Evolutionary conservation across 2,888 invertebrate genomes (phyloP), one percentile per base, ranked within the genome.

Genomic region (Prosopocoilus inquinatus): DNA sequence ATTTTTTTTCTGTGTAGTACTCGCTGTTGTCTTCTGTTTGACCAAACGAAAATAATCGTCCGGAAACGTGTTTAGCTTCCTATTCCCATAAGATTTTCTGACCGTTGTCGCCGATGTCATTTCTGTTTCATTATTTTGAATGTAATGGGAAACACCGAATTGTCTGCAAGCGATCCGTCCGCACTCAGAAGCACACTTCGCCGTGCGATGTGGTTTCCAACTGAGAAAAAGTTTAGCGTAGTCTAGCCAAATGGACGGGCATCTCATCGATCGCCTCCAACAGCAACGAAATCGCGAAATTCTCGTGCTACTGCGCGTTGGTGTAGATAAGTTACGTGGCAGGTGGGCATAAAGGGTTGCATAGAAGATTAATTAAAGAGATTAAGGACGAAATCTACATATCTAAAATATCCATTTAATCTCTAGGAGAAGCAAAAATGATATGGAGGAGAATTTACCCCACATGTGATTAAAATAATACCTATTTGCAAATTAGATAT

Each of bases 1-100:
- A 63, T 77, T 80, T 67, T 82, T 81, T 69, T 82, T 85, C 50
- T 72, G 70, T 53, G 69, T 61, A 59, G 64, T 67, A 39, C 60
- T 64, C 43, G 79, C 76, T 53, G 75, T 74, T 69, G 78, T 74
- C 66, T 72, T 75, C 63, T 72, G 72, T 69, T 75, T 75, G 54
- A 72, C 70, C 52, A 73, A 61, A 36, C 75, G 69, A 44, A 75
- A 64, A 62, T 76, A 76, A 65, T 78, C 78, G 63, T 78, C 78
- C 11, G 75, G 72, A 56, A 71, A 65, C 15, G 77, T 69, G 59
- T 73, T 72, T 54, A 77, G 65, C 67, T 77, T 78, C 59, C 75
- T 70, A 58, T 75, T 77, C 51, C 76, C 77, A 66, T 77, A 77
- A 32, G 76, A 76, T 69, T 77, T 77, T 68, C 75, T 68, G 53